Base-by-base conservation (phyloP, 2,888 invertebrate genomes). In the Torymus aiolomorphi region DNA sequence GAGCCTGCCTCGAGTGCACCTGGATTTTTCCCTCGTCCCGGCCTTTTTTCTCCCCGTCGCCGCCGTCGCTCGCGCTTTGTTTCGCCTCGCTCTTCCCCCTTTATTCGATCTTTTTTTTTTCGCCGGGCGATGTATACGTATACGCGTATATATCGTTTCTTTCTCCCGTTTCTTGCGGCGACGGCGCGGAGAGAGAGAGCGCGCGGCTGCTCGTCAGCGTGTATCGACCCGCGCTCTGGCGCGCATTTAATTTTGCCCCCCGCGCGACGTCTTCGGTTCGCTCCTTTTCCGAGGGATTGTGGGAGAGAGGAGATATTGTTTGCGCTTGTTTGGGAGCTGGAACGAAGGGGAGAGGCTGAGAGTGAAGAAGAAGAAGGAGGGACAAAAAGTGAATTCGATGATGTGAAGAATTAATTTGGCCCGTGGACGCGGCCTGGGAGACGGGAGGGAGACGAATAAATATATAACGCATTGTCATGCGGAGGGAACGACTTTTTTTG, bases 11-110 rank as follows among this genome's bases (percentile, higher is more conserved):
- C n/a, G 8, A 31, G 12, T 42, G n/a, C 76, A 76, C 74, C 74
- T 74, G 74, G 66, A 74, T 76, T 76, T 76, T 76, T 76, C 56
- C 49, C 51, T 57, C 42, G 54, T 57, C 11, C 42, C 56, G 10
- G n/a, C n/a, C 16, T 57, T 75, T 63, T 51, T 11, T 42, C 51
- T 13, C 8, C 57, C 12, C 31, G 18, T 20, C n/a, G 18, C 20
- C n/a, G 14, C 0, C 52, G 62, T 61, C 16, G n/a, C 51, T 57
- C 51, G 5, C 49, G 42, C 59, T 42, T 18, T 74, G 14, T 51
- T 59, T 67, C 42, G 10, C 49, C n/a, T 42, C 31, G 49, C 8
- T 10, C 69, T 24, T 18, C 56, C 31, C 52, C 51, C 66, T 52
- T 66, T 66, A 16, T 52, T 66, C 16, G 12, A 16, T 5, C 12